Evolutionary conservation across 2,888 invertebrate species (phyloP).

Genomic region (Lepidochrysops patricia): DNA sequence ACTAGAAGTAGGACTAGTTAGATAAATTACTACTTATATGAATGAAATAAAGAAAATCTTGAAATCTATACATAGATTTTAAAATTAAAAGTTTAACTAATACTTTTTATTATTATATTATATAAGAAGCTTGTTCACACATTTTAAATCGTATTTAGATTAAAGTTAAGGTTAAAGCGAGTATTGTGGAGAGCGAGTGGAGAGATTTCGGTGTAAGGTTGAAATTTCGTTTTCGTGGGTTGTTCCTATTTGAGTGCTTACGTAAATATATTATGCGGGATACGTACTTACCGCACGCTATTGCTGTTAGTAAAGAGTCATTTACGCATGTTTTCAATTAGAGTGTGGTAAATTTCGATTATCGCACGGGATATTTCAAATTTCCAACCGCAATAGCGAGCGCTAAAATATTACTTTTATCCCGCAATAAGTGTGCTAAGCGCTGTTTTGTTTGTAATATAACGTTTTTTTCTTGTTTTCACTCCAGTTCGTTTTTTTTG

Average conservation of each 20-base stretch:
- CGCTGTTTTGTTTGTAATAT: background rate
- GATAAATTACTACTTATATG: conserved; percentile 66
- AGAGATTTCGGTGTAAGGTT: conserved; percentile 47
- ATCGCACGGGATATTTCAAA: no score
- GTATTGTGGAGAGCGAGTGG: conserved; percentile 38
- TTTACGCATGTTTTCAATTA: no score
- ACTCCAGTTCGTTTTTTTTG: background rate
- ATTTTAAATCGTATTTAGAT: conserved; percentile 71
- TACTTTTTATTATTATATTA: conserved; percentile 69
- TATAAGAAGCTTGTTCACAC: conserved; percentile 73
- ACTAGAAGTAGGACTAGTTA: conserved; percentile 68
- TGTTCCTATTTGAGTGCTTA: conserved; percentile 10
- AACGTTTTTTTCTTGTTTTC: background rate
- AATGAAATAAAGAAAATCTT: conserved; percentile 50
- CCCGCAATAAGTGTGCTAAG: background rate
- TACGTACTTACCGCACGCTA: no score
- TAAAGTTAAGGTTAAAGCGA: conserved; percentile 52
- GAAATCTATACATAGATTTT: conserved; percentile 72
- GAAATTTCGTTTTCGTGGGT: conserved; percentile 37
- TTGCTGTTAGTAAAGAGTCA: no score
- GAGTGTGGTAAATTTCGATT: no score
- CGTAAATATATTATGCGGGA: background rate
- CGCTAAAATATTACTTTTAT: background rate
- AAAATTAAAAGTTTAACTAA: conserved; percentile 71
- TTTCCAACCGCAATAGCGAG: no score